Evolutionary conservation across 2,113 vertebrate species (phyloP).

Genomic region (Corydoras maculifer): DNA sequence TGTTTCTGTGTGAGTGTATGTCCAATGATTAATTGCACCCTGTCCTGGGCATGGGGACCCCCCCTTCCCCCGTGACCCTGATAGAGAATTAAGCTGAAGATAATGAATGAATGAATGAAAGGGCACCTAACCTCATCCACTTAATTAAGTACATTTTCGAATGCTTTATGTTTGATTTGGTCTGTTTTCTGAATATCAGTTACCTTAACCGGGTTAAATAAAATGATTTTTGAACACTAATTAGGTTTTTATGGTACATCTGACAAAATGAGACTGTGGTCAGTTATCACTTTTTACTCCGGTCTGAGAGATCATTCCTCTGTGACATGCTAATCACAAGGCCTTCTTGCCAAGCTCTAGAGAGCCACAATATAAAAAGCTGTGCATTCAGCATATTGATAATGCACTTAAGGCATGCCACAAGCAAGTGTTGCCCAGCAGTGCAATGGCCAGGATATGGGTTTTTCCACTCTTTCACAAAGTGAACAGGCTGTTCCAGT

Average conservation of each 20-base stretch:
- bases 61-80: too few relatives aligned
- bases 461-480: conserved; percentile 77
- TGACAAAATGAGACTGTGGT: conserved; percentile 27
- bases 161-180: too few relatives aligned
- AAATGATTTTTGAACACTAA: too few relatives aligned
- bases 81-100: too few relatives aligned
- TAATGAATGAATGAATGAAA: too few relatives aligned
- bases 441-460: conserved; percentile 79
- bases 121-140: too few relatives aligned
- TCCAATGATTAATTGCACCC: too few relatives aligned
- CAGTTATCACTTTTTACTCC: conserved; percentile 51
- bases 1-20: too few relatives aligned
- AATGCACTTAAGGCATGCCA: conserved; percentile 37
- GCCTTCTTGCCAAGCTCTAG: conserved; percentile 59
- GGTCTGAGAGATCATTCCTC: conserved; percentile 56
- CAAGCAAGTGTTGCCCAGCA: conserved; percentile 59
- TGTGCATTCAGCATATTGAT: conserved; percentile 52
- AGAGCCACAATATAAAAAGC: conserved; percentile 68
- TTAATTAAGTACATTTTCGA: too few relatives aligned
- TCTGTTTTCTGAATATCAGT: too few relatives aligned
- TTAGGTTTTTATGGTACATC: neutral
- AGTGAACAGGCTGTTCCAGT: conserved; percentile 75
- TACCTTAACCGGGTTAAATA: too few relatives aligned
- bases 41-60: too few relatives aligned
- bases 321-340: conserved; percentile 53